A percentile compares a stretch with the other conserved stretches of the same genome.
Conservation (phyloP, 2,888 invertebrate genomes). For the Conchocele bisecta region DNA sequence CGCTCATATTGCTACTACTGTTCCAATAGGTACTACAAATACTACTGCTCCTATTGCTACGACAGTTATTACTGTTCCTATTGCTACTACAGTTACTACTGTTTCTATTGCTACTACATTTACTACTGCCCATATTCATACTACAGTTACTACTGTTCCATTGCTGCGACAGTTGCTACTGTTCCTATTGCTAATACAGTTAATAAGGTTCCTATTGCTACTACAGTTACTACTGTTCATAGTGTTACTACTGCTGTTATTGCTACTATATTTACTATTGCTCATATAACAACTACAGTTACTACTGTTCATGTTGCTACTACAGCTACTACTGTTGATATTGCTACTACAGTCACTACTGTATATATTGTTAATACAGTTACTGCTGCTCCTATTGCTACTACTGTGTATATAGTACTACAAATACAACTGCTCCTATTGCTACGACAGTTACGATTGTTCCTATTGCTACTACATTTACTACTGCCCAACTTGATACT, state of each 20-base stretch:
- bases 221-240: constrained; percentile 18
- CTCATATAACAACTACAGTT: constrained; percentile 15
- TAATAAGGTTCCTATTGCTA: constrained; percentile 9
- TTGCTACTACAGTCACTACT: constrained; percentile 10
- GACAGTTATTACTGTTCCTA: constrained; percentile 2
- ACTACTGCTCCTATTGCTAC: constrained; percentile 17
- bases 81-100: constrained; percentile 12
- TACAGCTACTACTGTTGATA: constrained; percentile 6
- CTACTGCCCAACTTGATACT: constrained; percentile 12
- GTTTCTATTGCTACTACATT: constrained; percentile 14
- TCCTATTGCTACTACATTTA: constrained; percentile 8
- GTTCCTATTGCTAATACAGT: constrained; percentile 2
- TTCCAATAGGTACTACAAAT: constrained; percentile 6
- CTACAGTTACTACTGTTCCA: constrained; percentile 13
- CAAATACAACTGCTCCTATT: constrained; percentile 7
- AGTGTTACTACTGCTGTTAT: constrained; percentile 10
- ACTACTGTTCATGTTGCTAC: not conserved
- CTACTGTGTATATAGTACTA: constrained; percentile 2
- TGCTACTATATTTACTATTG: constrained; percentile 16
- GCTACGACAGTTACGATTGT: not conserved
- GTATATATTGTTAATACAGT: constrained; percentile 5
- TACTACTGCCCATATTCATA: constrained; percentile 13
- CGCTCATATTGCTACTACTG: constrained; percentile 6
- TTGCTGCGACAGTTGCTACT: constrained; percentile 6
- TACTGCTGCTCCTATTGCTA: constrained; percentile 9